phyloP scores from a whole-genome alignment of 2,888 invertebrate species.

The Eristalis pertinax region DNA sequence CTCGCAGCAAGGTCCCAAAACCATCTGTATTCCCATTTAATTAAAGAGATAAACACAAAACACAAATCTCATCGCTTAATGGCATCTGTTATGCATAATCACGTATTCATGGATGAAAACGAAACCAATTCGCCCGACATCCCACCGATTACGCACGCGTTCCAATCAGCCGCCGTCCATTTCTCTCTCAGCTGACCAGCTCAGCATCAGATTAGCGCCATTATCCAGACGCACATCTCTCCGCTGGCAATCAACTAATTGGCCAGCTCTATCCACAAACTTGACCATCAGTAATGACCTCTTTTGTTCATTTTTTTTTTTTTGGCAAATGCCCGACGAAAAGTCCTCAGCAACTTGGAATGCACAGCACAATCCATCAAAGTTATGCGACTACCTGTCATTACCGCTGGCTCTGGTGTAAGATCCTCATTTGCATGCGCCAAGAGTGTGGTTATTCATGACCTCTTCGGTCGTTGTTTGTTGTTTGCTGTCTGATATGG shows the following conservation, averaged over 20 bases:
- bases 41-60: not conserved
- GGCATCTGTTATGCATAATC: not conserved
- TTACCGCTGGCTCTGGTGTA: not conserved
- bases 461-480: not conserved
- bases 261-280: not conserved
- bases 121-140: not conserved
- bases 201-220: not conserved
- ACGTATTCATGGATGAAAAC: not conserved
- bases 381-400: not conserved
- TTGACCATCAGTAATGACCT: not conserved
- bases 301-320: not conserved
- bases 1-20: not conserved
- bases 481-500: not conserved
- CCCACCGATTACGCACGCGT: not conserved
- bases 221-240: not conserved
- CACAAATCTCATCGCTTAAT: not conserved
- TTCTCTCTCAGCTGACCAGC: not conserved
- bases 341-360: not conserved
- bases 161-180: not conserved
- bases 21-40: not conserved
- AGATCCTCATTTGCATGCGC: not conserved
- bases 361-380: not conserved
- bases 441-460: not conserved
- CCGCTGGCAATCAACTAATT: not conserved
- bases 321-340: not conserved